Base-by-base conservation (phyloP, 2,113 vertebrate genomes). In the Scytalopus superciliaris region DNA sequence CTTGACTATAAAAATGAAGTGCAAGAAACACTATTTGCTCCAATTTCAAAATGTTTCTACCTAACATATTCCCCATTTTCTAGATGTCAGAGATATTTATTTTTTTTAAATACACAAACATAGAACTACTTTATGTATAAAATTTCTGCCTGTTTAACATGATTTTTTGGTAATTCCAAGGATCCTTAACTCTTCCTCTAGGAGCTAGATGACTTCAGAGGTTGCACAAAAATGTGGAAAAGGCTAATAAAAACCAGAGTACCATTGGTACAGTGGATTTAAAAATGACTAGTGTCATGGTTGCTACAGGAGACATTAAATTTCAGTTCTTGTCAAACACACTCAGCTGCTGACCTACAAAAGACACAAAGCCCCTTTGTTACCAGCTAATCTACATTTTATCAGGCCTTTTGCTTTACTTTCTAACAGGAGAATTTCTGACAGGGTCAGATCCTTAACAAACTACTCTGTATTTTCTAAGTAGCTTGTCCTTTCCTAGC, bases 301-400 rank as follows among this genome's bases (percentile, higher is more conserved):
- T 91, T 96, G 86, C 94, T 94, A 96, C 83, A 95, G 89, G 86
- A 96, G 92, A 96, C 93, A 73, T 84, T 89, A 89, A 84, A 96
- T 95, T 96, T 97, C 89, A 95, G 75, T 97, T 95, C 96, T 96
- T 95, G 90, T 93, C 88, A 94, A 95, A 94, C 94, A 87, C 74
- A 93, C 80, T 96, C 88, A 94, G 89, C 83, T 92, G 85, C 90
- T 96, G 95, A 94, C 92, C 96, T 96, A 97, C 93, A 97, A 95
- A 97, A 94, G 88, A 94, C 52, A 96, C 90, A 95, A 96, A 97
- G 94, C 76, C 74, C 86, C 85, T 93, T 95, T 97, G 92, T 96
- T 96, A 93, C 88, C 64, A 92, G 83, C 94, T 96, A 95, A 95
- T 94, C 94, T 93, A 87, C 93, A 92, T 94, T 95, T 97, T 95